Conservation (phyloP, 2,888 invertebrate genomes). For the Hartigia nigra region DNA sequence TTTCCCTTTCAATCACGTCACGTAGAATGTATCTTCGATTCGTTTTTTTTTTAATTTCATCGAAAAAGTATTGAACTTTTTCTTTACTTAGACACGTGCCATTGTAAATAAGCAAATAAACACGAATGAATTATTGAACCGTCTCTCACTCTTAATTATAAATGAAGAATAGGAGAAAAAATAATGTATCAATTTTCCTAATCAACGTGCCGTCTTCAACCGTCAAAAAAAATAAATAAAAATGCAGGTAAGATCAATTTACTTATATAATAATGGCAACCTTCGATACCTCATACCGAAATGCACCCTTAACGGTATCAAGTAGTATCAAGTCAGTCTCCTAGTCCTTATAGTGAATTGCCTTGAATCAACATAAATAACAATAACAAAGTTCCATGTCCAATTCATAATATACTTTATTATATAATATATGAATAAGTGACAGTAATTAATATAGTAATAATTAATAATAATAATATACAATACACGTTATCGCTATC, state of each 20-base stretch:
- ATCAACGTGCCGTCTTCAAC: background rate
- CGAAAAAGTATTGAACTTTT: background rate
- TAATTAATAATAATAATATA: slow-evolving; percentile 52
- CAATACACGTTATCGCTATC: slow-evolving; percentile 51
- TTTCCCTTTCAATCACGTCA: background rate
- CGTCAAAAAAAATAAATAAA: too few relatives aligned
- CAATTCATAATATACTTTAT: slow-evolving; percentile 33
- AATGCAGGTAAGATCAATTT: background rate
- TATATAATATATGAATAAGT: slow-evolving; percentile 38
- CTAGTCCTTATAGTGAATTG: background rate
- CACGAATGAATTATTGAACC: background rate
- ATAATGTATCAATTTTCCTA: background rate
- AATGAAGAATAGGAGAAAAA: background rate
- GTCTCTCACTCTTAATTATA: background rate
- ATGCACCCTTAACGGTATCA: background rate
- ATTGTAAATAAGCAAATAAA: slow-evolving; percentile 1
- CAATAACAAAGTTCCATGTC: background rate
- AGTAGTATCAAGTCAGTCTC: background rate
- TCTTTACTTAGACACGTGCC: background rate
- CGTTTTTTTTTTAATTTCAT: background rate
- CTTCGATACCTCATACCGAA: background rate
- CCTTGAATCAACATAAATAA: background rate
- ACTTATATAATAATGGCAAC: background rate
- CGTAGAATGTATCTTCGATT: background rate
- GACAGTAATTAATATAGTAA: slow-evolving; percentile 48